Percentiles rank a stretch among this genome's conserved stretches.
phyloP scores from a whole-genome alignment of 2,888 invertebrate species.

The Eupithecia centaureata region DNA sequence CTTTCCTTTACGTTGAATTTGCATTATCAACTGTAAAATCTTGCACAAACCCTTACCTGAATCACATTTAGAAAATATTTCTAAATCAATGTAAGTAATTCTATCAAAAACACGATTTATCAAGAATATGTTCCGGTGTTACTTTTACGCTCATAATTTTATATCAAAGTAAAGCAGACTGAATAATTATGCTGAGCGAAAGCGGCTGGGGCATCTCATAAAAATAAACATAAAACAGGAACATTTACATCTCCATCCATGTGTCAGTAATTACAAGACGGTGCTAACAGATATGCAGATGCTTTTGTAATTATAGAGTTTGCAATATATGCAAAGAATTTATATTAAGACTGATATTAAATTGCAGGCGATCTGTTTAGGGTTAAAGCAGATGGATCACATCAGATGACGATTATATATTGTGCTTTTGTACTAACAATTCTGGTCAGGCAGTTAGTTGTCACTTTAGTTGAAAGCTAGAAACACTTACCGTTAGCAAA shows the following conservation, averaged over 20 bases:
- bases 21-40: no score
- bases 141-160: conserved; percentile 21
- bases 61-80: no score
- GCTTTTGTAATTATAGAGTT: conserved; percentile 49
- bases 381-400: background rate
- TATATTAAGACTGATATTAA: background rate
- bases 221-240: conserved; percentile 53
- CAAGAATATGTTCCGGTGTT: background rate
- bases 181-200: conserved; percentile 34
- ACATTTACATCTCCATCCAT: conserved; percentile 57
- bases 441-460: no score
- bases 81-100: background rate
- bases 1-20: background rate
- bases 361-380: background rate
- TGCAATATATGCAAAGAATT: conserved; percentile 2
- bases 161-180: conserved; percentile 29
- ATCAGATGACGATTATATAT: background rate
- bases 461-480: no score
- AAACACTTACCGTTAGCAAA: no score
- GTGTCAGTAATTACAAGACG: conserved; percentile 65
- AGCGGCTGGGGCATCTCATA: conserved; percentile 49
- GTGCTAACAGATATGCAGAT: conserved; percentile 78
- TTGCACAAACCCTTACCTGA: no score
- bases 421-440: no score
- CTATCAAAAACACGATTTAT: background rate